These are phyloP conservation scores for Diorhabda carinulata DNA, from an alignment of 1,140 invertebrate species.

Conservation along the genomic window DNA sequence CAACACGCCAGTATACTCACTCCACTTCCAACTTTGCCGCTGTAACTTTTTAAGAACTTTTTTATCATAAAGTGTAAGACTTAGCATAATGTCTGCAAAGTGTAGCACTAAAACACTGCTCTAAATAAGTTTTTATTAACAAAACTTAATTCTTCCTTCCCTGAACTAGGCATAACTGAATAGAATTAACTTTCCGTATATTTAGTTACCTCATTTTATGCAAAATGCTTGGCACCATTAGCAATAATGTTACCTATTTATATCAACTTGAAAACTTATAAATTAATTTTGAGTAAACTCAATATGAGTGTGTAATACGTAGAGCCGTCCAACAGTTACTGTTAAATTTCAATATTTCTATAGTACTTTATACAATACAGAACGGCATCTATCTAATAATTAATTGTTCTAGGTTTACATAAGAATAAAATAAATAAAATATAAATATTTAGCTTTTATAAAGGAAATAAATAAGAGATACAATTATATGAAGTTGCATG, in stretches of 20 bases:
- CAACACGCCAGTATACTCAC: too few relatives aligned
- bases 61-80: background rate
- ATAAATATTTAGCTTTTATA: too few relatives aligned
- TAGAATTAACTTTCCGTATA: background rate
- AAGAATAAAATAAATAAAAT: too few relatives aligned
- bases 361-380: too few relatives aligned
- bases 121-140: constrained; percentile 1
- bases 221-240: background rate
- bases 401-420: too few relatives aligned
- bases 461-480: too few relatives aligned
- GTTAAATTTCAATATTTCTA: too few relatives aligned
- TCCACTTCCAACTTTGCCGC: too few relatives aligned
- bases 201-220: constrained; percentile 3
- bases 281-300: background rate
- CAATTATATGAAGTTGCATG: too few relatives aligned
- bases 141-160: background rate
- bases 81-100: background rate
- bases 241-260: background rate
- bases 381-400: too few relatives aligned
- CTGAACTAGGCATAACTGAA: background rate
- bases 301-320: background rate
- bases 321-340: too few relatives aligned
- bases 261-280: background rate
- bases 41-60: background rate
- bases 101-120: background rate